Conservation (phyloP, 2,888 invertebrate genomes). For the Sinodicranocentrus sp. region DNA sequence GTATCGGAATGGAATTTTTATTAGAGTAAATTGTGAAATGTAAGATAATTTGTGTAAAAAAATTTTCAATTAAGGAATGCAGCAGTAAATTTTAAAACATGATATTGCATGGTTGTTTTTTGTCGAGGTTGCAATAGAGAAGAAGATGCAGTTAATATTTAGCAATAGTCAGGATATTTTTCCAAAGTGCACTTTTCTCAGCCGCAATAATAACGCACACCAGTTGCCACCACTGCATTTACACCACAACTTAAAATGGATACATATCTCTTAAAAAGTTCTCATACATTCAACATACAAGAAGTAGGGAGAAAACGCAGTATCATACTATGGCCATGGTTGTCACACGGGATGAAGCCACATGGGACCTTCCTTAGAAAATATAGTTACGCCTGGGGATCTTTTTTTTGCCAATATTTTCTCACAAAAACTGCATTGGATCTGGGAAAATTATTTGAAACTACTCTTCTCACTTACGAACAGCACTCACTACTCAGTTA, state of each 20-base stretch:
- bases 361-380: conserved; percentile 22
- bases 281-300: no score
- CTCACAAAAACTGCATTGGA: conserved; percentile 5
- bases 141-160: not conserved
- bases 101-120: not conserved
- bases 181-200: conserved; percentile 9
- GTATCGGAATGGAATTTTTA: not conserved
- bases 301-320: conserved; percentile 1
- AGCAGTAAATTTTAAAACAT: conserved; percentile 1
- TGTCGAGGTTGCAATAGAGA: not conserved
- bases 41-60: conserved; percentile 29
- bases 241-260: not conserved
- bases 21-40: conserved; percentile 37
- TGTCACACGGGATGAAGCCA: conserved; percentile 12
- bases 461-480: not conserved
- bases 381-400: not conserved
- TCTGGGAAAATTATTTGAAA: conserved; percentile 21
- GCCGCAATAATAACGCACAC: conserved; percentile 20
- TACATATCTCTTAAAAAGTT: no score
- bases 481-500: not conserved
- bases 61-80: conserved; percentile 20
- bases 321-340: not conserved
- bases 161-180: not conserved
- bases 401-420: not conserved
- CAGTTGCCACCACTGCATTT: conserved; percentile 15